Base-by-base conservation (phyloP, 2,797 vertebrate genomes). In the Clarias platycephalus region DNA sequence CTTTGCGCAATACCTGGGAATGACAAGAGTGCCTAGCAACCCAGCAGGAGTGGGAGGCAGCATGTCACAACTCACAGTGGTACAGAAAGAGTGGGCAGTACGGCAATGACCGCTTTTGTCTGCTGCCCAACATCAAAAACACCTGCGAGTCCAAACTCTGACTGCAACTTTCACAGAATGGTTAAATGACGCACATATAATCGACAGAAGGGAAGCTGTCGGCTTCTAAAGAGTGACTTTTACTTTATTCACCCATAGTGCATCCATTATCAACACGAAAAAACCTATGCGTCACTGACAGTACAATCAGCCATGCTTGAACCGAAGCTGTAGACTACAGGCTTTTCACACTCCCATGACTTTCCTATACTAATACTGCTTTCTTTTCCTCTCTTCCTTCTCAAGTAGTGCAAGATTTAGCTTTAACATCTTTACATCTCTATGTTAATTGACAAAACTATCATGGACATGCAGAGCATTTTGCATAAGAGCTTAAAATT, bases 401-500 rank as follows among this genome's bases (percentile, higher is more conserved):
- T 77, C 85, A 82, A 85, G 83, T 66, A 82, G 40, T 84, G 31
- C 4, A 34, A 26, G 57, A 15, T 80, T 82, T 44, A n/a, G 58
- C 55, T 76, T 64, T 75, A 57, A 7, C 24, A 24, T 81, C 57
- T 84, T 80, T 85, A 68, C 87, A 86, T 86, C 85, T 85, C 83
- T 87, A 84, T 89, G 81, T 89, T 90, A 90, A 88, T 80, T 31
- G 88, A 89, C 83, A 74, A 81, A 92, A 91, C 89, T 84, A 91
- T 91, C 92, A 91, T 92, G 93, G 94, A 93, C 94, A 95, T 93
- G 93, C 91, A 92, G 94, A 94, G 91, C 88, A 91, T 53, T 90
- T 94, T 94, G 91, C 90, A 93, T 94, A 94, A 95, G 86, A 93
- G 89, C 90, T 93, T 81, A 94, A 90, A 94, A 95, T 95, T 92